Conservation (phyloP, 2,888 invertebrate genomes). For the Caenorhabditis sinica region DNA sequence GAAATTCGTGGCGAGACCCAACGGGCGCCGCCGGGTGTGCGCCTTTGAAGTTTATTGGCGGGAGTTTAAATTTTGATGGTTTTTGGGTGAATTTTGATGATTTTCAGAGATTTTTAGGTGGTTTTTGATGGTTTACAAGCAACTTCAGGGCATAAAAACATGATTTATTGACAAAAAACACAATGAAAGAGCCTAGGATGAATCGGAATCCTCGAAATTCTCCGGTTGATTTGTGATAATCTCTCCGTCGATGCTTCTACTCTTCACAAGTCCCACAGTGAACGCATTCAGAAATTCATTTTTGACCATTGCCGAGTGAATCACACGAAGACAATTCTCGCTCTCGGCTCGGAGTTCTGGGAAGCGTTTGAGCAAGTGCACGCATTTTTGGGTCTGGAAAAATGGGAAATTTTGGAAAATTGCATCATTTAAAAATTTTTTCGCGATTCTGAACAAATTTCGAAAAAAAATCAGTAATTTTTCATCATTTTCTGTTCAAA, state of each 20-base stretch:
- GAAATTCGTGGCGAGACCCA: conserved; percentile 41
- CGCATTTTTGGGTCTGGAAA: conserved; percentile 65
- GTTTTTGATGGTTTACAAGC: background rate
- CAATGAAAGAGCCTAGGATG: background rate
- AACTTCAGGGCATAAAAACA: background rate
- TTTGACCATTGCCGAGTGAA: conserved; percentile 71
- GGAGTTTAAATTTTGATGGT: background rate
- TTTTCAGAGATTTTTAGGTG: background rate
- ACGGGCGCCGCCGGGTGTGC: background rate
- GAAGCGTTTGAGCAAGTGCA: conserved; percentile 65
- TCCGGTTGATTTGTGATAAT: conserved; percentile 39
- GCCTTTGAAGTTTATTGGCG: conserved; percentile 20
- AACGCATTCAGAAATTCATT: conserved; percentile 70
- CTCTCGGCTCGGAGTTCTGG: conserved; percentile 69
- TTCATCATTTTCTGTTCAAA: too few relatives aligned
- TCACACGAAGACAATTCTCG: conserved; percentile 68
- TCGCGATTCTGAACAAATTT: background rate
- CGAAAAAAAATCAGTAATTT: too few relatives aligned
- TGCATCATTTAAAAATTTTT: background rate
- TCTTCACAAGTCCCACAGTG: conserved; percentile 68
- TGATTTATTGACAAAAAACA: background rate
- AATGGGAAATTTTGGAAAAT: too few relatives aligned
- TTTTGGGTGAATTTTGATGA: background rate
- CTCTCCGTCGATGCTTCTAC: conserved; percentile 68
- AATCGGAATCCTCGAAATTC: conserved; percentile 28